phyloP scores from a whole-genome alignment of 2,888 invertebrate species.

The Dasypolia templi region DNA sequence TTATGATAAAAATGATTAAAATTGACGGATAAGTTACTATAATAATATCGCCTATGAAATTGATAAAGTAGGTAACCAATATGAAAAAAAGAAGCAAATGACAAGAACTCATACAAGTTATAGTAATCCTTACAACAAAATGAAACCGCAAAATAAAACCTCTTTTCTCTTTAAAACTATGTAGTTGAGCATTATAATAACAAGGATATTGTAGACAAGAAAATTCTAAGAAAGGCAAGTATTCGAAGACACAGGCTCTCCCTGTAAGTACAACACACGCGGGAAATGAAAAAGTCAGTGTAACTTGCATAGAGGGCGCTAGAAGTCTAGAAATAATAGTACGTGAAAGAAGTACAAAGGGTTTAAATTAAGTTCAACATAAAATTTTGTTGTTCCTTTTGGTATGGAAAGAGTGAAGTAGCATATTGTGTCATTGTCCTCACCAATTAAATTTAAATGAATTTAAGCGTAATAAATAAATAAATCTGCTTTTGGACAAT shows the following conservation, averaged over 20 bases:
- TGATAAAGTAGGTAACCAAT: too few relatives aligned
- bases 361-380: conserved; percentile 25
- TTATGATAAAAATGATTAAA: neutral
- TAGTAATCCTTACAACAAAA: conserved; percentile 1
- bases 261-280: conserved; percentile 71
- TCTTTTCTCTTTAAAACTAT: conserved; percentile 6
- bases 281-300: conserved; percentile 82
- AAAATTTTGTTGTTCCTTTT: conserved; percentile 7
- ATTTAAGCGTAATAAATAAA: too few relatives aligned
- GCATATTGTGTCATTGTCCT: neutral
- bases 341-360: conserved; percentile 25
- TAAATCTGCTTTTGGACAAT: too few relatives aligned
- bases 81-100: neutral
- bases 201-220: conserved; percentile 49
- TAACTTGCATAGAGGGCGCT: conserved; percentile 58
- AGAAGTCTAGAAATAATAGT: conserved; percentile 45
- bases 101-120: neutral
- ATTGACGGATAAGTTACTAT: neutral
- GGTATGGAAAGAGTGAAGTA: neutral
- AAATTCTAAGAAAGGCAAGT: conserved; percentile 65
- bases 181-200: conserved; percentile 35
- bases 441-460: neutral
- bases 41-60: neutral
- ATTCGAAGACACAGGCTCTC: conserved; percentile 75
- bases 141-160: conserved; percentile 15